These are phyloP conservation scores for Keiferia lycopersicella DNA, from an alignment of 2,888 invertebrate genomes.

Conservation along the genomic window DNA sequence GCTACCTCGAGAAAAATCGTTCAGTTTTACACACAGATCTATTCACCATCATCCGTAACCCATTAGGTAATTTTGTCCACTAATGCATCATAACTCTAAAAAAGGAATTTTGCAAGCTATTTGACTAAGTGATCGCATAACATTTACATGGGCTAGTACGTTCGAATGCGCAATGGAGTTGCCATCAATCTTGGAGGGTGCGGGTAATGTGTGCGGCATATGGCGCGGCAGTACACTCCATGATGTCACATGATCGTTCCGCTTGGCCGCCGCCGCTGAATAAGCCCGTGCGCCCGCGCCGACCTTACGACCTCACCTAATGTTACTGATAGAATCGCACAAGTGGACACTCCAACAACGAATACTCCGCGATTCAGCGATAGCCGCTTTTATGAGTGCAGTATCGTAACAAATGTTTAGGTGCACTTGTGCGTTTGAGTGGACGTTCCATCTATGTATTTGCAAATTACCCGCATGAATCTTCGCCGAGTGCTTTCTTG, in stretches of 20 bases:
- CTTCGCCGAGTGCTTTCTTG: background rate
- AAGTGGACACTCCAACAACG: constrained; percentile 21
- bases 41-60: no score
- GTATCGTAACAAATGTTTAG: constrained; percentile 48
- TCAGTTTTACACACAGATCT: no score
- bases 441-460: constrained; percentile 44
- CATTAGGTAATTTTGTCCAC: background rate
- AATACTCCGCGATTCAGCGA: constrained; percentile 17
- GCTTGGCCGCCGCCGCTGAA: constrained; percentile 58
- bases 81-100: constrained; percentile 16
- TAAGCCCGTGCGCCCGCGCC: constrained; percentile 49
- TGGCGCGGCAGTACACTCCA: constrained; percentile 56
- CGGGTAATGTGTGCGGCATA: constrained; percentile 75
- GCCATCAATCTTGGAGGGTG: constrained; percentile 77
- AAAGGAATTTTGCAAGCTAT: constrained; percentile 62
- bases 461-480: constrained; percentile 65
- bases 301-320: constrained; percentile 66
- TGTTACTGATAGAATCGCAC: constrained; percentile 46
- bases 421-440: constrained; percentile 30
- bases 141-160: constrained; percentile 79
- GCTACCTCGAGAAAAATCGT: no score
- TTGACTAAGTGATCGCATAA: constrained; percentile 75
- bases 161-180: constrained; percentile 67
- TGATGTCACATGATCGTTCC: constrained; percentile 52
- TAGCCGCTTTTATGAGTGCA: constrained; percentile 38